These are phyloP conservation scores for Stegodyphus mimosarum DNA, from an alignment of 1,140 invertebrate species.

Conservation along the genomic window DNA sequence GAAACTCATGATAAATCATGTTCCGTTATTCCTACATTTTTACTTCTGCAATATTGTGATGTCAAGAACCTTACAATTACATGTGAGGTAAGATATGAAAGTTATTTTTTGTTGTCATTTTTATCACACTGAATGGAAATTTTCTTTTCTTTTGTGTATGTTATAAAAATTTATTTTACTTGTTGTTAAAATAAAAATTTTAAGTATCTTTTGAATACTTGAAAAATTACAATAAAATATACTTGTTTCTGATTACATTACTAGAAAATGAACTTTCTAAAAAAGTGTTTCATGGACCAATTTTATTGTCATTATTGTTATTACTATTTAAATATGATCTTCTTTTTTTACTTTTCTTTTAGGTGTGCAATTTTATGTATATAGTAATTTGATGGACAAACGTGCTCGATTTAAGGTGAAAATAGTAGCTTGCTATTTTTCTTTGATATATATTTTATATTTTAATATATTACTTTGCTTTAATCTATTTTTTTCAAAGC, in stretches of 20 bases:
- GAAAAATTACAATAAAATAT: not conserved
- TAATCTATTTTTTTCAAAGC: too few species aligned
- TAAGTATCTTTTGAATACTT: not conserved
- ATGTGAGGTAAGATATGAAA: constrained; percentile 16
- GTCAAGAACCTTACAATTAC: constrained; percentile 21
- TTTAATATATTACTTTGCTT: not conserved
- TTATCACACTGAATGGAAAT: not conserved
- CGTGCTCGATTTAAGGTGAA: not conserved
- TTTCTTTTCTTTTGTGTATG: not conserved
- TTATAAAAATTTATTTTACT: not conserved
- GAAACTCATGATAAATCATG: constrained; percentile 10
- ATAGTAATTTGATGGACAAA: constrained; percentile 12
- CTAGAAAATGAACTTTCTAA: too few species aligned
- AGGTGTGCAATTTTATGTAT: constrained; percentile 35
- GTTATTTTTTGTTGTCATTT: not conserved
- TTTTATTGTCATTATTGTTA: too few species aligned
- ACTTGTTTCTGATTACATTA: too few species aligned
- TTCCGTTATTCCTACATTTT: constrained; percentile 15
- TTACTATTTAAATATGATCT: too few species aligned
- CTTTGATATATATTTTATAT: not conserved
- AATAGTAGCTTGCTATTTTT: not conserved
- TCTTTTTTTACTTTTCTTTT: not conserved
- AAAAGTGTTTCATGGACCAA: too few species aligned
- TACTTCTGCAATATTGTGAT: constrained; percentile 11
- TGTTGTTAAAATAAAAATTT: not conserved